A percentile compares a stretch with the other conserved stretches of the same genome.
Evolutionary conservation across 2,113 vertebrate genomes (phyloP).

Genomic region (Capricornis sumatraensis): DNA sequence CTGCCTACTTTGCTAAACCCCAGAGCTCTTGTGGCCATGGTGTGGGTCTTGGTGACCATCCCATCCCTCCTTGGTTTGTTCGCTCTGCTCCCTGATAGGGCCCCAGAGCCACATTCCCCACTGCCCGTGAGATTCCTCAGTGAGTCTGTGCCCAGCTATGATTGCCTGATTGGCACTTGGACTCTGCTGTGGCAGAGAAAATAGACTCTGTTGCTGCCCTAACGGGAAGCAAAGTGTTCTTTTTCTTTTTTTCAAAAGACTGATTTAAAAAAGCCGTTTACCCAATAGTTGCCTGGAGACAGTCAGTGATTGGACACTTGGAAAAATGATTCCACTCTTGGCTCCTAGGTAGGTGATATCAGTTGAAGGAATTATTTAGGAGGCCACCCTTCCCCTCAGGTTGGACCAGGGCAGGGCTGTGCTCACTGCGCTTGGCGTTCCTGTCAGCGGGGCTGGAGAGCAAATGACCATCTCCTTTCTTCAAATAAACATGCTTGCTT

Average conservation of each 20-base stretch:
- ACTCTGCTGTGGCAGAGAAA: constrained; percentile 43
- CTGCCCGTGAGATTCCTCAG: background rate
- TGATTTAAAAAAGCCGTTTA: constrained; percentile 63
- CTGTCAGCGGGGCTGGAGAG: background rate
- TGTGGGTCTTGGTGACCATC: background rate
- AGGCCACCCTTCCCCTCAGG: background rate
- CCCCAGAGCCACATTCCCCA: background rate
- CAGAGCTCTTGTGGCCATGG: background rate
- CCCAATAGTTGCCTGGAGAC: constrained; percentile 48
- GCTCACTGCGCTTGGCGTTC: background rate
- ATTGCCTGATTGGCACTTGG: constrained; percentile 42
- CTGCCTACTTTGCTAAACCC: background rate
- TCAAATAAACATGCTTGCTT: background rate
- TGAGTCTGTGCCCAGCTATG: background rate
- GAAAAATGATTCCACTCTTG: background rate
- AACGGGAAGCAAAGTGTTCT: constrained; percentile 45
- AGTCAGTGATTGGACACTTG: constrained; percentile 49
- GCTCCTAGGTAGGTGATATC: constrained; percentile 10
- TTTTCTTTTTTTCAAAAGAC: constrained; percentile 11
- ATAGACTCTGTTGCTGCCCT: constrained; percentile 56
- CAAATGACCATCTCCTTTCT: background rate
- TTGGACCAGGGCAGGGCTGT: background rate
- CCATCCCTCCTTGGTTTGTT: background rate
- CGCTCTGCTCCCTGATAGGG: background rate
- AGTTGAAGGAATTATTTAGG: constrained; percentile 36